Evolutionary conservation across 2,113 vertebrate species (phyloP).

Genomic region (Noctilio leporinus): DNA sequence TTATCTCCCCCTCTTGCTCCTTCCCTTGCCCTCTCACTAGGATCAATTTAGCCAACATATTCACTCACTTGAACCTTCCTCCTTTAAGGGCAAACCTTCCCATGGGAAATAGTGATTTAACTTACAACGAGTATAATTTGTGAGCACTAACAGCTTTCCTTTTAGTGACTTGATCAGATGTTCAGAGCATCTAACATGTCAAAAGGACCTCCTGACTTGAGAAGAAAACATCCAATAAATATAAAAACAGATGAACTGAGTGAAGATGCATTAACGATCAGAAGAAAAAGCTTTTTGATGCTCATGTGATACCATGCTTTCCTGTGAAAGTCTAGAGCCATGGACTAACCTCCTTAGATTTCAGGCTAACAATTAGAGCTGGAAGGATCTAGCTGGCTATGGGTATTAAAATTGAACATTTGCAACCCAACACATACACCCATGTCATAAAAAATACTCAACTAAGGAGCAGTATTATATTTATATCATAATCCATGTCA

Average conservation of each 20-base stretch:
- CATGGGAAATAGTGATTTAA: neutral
- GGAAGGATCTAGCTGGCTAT: neutral
- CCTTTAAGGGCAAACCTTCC: neutral
- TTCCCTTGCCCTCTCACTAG: too few species aligned
- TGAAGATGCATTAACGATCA: neutral
- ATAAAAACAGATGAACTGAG: neutral
- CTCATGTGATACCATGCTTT: neutral
- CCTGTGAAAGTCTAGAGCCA: conserved; percentile 7
- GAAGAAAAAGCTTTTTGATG: conserved; percentile 8
- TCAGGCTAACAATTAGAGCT: neutral
- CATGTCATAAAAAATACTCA: neutral
- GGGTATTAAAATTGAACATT: conserved; percentile 21
- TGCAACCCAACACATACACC: neutral
- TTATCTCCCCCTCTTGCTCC: too few species aligned
- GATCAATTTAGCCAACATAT: neutral
- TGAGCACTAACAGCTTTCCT: neutral
- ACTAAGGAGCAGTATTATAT: neutral
- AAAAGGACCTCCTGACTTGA: neutral
- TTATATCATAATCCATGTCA: neutral
- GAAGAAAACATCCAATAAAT: neutral
- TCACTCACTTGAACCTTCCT: neutral
- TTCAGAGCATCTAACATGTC: neutral
- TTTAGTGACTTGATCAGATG: neutral
- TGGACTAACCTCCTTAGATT: conserved; percentile 10
- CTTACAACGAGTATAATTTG: neutral